Base-by-base conservation (phyloP, 2,113 vertebrate species). In the Aspiorhynchus laticeps region DNA sequence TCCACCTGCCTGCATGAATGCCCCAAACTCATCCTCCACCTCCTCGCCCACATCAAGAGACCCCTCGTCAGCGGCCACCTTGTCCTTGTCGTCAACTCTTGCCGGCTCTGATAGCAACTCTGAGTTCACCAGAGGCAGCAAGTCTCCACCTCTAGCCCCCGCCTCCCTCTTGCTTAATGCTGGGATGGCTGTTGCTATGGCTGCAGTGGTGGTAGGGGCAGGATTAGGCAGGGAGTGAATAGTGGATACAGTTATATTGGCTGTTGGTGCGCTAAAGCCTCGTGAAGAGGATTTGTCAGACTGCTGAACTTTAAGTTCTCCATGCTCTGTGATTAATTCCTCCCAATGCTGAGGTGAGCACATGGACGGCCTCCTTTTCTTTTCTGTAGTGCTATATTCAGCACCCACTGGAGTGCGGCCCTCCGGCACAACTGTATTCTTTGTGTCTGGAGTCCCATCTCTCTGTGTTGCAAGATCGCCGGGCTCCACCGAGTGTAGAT, bases 21-120 rank as follows among this genome's bases (percentile, higher is more conserved):
- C 91, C 41, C 95, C 95, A 89, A 95, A 95, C 80, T 95, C 95
- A 93, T 94, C 93, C 71, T 92, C 93, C 41, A 92, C 93, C 43
- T 88, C 88, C 28, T 90, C 86, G 15, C 83, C 89, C 36, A 89
- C 79, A 67, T 85, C 86, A 36, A 69, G 75, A 80, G 51, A 43
- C 24, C 75, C 71, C 36, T 74, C 53, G 19, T 90, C 79, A 46
- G 91, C 67, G 86, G 84, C 90, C 91, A 91, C 90, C 2, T 74
- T 80, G 85, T 86, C 84, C 75, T 17, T 46, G 87, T 88, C 81
- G 83, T 63, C 67, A 65, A 36, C 83, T 82, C 69, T 73, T 36
- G 46, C 69, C 80, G 51, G 48, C 48, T 87, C 85, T 84, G 80
- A 48, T 85, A 84, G 82, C 82, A 79, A 87, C 83, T 85, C 85